Evolutionary conservation across 2,888 invertebrate genomes (phyloP).

Genomic region (Pyrocoelia pectoralis): DNA sequence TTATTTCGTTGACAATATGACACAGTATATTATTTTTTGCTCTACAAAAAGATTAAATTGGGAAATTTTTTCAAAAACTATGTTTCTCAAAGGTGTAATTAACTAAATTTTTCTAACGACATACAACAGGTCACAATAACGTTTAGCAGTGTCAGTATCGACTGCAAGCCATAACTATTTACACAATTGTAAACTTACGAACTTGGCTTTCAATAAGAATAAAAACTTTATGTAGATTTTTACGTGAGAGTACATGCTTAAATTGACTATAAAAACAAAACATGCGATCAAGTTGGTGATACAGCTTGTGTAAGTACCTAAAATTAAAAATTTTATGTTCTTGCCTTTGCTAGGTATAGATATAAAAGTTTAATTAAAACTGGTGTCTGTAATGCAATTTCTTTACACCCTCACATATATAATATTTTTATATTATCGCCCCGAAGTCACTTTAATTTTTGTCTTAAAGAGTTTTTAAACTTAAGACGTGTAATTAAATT

Average conservation of each 20-base stretch:
- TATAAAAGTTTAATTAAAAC: constrained; percentile 34
- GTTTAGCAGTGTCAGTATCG: no score
- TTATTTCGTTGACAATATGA: no score
- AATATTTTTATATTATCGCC: constrained; percentile 16
- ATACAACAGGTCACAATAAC: no score
- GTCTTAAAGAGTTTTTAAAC: no score
- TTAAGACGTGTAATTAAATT: no score
- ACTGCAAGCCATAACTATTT: no score
- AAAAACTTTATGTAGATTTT: constrained; percentile 7
- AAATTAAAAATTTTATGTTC: constrained; percentile 31
- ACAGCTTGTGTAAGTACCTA: constrained; percentile 20
- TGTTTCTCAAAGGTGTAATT: no score
- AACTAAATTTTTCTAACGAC: no score
- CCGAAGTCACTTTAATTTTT: not conserved
- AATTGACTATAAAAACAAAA: constrained; percentile 24
- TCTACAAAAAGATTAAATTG: no score
- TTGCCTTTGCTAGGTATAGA: constrained; percentile 18
- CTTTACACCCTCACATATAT: constrained; percentile 17
- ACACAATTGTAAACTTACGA: no score
- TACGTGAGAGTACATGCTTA: constrained; percentile 12
- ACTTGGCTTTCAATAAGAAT: constrained; percentile 3
- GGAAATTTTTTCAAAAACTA: no score
- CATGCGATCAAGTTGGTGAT: constrained; percentile 27
- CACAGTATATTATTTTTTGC: no score
- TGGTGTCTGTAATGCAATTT: constrained; percentile 24